Conservation (phyloP, 2,797 vertebrate species). For the Lophius americanus region DNA sequence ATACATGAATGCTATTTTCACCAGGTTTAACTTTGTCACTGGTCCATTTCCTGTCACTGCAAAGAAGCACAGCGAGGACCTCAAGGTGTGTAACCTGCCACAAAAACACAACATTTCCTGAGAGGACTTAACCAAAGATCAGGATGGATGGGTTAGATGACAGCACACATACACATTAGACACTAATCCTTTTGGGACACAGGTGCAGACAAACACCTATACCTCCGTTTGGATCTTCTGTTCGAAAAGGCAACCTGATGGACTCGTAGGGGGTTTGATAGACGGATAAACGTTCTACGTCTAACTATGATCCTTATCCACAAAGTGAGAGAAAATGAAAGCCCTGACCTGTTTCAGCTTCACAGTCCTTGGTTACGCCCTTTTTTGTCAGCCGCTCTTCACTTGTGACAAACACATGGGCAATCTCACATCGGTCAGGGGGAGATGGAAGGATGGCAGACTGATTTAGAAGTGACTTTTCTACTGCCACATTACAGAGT, state of each 20-base stretch:
- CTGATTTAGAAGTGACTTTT: slow-evolving; percentile 42
- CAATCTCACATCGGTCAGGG: slow-evolving; percentile 51
- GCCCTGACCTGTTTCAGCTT: slow-evolving; percentile 46
- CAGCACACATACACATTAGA: slow-evolving; percentile 14
- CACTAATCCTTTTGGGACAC: slow-evolving; percentile 45
- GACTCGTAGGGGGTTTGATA: slow-evolving; percentile 42
- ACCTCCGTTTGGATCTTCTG: slow-evolving; percentile 43
- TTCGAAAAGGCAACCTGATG: slow-evolving; percentile 41
- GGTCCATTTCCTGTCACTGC: slow-evolving; percentile 31
- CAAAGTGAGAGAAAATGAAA: slow-evolving; percentile 42
- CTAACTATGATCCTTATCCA: slow-evolving; percentile 60
- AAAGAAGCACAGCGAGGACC: slow-evolving; percentile 24
- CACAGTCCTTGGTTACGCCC: slow-evolving; percentile 28
- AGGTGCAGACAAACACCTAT: slow-evolving; percentile 41
- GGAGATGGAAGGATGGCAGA: slow-evolving; percentile 32
- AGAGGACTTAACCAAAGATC: slow-evolving; percentile 63
- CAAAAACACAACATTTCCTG: slow-evolving; percentile 67
- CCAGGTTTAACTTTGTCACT: slow-evolving; percentile 43
- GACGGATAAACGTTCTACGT: slow-evolving; percentile 46
- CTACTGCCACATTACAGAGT: slow-evolving; percentile 36
- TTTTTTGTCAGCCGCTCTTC: slow-evolving; percentile 48
- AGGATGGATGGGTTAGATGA: slow-evolving; percentile 28
- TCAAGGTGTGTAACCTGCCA: slow-evolving; percentile 44
- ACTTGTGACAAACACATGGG: slow-evolving; percentile 43
- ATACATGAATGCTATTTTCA: slow-evolving; percentile 42